These are phyloP conservation scores for Malacosoma neustria DNA, from an alignment of 2,888 invertebrate species.

Conservation along the genomic window DNA sequence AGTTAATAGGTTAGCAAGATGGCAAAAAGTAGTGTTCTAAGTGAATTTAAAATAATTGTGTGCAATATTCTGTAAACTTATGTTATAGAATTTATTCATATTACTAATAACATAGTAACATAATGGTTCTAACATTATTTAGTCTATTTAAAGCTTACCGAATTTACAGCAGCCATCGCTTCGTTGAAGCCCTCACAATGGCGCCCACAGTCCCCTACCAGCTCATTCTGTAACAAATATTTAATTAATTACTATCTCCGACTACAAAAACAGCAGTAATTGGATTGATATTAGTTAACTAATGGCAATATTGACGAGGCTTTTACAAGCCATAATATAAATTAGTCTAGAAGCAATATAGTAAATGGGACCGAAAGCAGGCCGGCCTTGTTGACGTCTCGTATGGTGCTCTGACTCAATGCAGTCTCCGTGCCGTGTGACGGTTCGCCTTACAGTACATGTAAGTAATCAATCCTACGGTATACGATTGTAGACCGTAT, in stretches of 20 bases:
- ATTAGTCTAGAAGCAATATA: conserved; percentile 56
- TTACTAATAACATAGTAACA: too few species aligned
- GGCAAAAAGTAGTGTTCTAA: too few species aligned
- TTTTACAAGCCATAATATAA: conserved; percentile 43
- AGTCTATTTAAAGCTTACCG: conserved; percentile 73
- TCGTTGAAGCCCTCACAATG: conserved; percentile 45
- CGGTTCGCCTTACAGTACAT: conserved; percentile 23
- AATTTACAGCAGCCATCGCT: conserved; percentile 79
- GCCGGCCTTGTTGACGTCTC: conserved; percentile 58
- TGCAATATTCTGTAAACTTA: too few species aligned
- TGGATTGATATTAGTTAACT: conserved; percentile 11
- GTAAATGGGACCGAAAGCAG: conserved; percentile 42
- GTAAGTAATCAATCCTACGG: conserved; percentile 18
- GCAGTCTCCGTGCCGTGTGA: conserved; percentile 37
- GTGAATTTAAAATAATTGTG: too few species aligned
- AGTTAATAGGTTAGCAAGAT: too few species aligned
- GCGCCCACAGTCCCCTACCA: conserved; percentile 25
- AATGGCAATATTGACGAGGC: conserved; percentile 21
- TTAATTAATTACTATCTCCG: conserved; percentile 14
- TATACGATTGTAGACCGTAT: conserved; percentile 33
- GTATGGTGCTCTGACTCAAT: conserved; percentile 48
- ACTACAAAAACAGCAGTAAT: conserved; percentile 9
- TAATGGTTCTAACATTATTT: too few species aligned
- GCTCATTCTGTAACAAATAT: conserved; percentile 59
- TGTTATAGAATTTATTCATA: too few species aligned